Evolutionary conservation across 2,888 invertebrate species (phyloP).

Genomic region (Agriopis aurantiaria): DNA sequence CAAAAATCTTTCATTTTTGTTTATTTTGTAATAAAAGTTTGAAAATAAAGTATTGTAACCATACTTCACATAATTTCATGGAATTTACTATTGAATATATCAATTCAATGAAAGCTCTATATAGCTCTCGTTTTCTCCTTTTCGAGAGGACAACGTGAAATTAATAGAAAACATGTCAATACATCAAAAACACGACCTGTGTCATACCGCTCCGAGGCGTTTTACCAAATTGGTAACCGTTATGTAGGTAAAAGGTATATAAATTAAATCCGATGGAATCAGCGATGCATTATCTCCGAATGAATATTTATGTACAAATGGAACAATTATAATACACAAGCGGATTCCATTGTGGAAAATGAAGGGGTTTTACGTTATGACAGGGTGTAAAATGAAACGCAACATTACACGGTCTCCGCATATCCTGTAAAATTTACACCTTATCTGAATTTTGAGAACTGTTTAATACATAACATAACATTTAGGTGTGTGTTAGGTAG

Average conservation of each 20-base stretch:
- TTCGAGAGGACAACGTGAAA: conserved; percentile 4
- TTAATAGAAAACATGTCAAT: conserved; percentile 28
- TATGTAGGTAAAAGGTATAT: background rate
- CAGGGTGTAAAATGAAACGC: conserved; percentile 6
- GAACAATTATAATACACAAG: conserved; percentile 16
- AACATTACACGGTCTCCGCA: background rate
- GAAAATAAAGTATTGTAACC: too few species aligned
- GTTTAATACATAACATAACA: background rate
- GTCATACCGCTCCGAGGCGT: conserved; percentile 4
- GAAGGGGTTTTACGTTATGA: conserved; percentile 8
- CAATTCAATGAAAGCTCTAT: background rate
- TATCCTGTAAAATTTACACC: background rate
- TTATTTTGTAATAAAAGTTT: too few species aligned
- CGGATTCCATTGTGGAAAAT: conserved; percentile 1
- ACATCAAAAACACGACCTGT: conserved; percentile 23
- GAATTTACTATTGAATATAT: background rate
- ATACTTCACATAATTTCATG: background rate
- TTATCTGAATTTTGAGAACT: conserved; percentile 3
- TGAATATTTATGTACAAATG: conserved; percentile 20
- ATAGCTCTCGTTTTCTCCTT: background rate
- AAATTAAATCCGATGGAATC: conserved; percentile 12
- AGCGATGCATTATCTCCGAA: conserved; percentile 11
- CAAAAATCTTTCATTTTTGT: too few species aligned
- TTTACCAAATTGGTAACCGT: conserved; percentile 1
- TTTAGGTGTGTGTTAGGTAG: too few species aligned